phyloP scores from a whole-genome alignment of 2,113 vertebrate genomes.

The Ivindomyrus marchei region DNA sequence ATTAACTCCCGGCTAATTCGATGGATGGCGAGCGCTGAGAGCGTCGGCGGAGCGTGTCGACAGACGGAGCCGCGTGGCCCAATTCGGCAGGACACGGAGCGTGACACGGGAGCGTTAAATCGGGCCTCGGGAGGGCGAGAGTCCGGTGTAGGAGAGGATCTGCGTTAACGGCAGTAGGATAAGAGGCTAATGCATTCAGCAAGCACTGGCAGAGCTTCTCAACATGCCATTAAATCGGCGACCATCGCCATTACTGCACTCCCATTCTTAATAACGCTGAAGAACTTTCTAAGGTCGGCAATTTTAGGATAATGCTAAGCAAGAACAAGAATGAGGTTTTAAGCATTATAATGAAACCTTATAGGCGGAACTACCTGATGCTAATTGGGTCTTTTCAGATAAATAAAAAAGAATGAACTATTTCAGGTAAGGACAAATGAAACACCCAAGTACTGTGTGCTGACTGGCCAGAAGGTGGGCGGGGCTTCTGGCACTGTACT shows the following conservation, averaged over 20 bases:
- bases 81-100: neutral
- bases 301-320: neutral
- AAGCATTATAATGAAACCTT: neutral
- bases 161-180: neutral
- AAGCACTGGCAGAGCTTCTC: neutral
- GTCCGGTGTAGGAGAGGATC: neutral
- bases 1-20: conserved; percentile 4
- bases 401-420: neutral
- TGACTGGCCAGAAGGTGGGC: neutral
- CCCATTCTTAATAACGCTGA: neutral
- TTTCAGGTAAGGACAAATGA: neutral
- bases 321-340: neutral
- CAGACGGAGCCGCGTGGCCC: neutral
- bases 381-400: neutral
- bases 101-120: neutral
- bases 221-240: neutral
- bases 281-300: conserved; percentile 1
- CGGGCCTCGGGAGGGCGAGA: neutral
- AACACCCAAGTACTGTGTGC: neutral
- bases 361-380: neutral
- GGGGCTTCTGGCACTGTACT: neutral
- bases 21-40: neutral
- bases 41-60: neutral
- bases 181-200: neutral
- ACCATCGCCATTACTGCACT: neutral